Evolutionary conservation across 2,888 invertebrate species (phyloP).

Genomic region (Macropis europaea): DNA sequence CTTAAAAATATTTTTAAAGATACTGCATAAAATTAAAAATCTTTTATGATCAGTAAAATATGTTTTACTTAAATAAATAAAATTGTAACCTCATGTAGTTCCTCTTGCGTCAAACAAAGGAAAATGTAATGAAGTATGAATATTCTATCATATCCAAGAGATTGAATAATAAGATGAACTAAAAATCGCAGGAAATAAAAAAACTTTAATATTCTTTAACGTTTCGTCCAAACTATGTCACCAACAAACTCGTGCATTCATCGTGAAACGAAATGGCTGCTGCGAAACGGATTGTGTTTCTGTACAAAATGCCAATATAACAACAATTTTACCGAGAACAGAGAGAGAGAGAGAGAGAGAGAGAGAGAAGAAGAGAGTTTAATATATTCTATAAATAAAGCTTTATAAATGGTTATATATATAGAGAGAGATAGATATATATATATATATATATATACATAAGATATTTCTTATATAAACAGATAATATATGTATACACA

Average conservation of each 20-base stretch:
- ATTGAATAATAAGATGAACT: too few species aligned
- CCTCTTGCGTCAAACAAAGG: too few species aligned
- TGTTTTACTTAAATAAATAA: too few species aligned
- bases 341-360: too few species aligned
- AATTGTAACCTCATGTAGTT: too few species aligned
- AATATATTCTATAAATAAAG: slow-evolving; percentile 66
- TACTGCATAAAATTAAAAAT: too few species aligned
- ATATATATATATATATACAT: slow-evolving; percentile 49
- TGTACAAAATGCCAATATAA: slow-evolving; percentile 54
- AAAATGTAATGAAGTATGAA: too few species aligned
- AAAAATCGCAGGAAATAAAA: too few species aligned
- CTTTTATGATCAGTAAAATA: too few species aligned
- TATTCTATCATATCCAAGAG: too few species aligned
- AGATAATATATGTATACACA: slow-evolving; percentile 43
- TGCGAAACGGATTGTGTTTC: slow-evolving; percentile 16
- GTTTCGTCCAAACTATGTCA: neutral
- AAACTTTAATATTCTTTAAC: neutral
- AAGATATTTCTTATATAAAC: slow-evolving; percentile 49
- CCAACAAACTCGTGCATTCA: neutral
- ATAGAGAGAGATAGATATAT: slow-evolving; percentile 46
- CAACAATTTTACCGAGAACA: slow-evolving; percentile 44
- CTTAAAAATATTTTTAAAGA: too few species aligned
- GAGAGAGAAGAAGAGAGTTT: slow-evolving; percentile 44
- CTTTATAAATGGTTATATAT: slow-evolving; percentile 60
- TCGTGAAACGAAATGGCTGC: neutral